phyloP scores from a whole-genome alignment of 2,888 invertebrate genomes.

The Priocnemis perturbator region DNA sequence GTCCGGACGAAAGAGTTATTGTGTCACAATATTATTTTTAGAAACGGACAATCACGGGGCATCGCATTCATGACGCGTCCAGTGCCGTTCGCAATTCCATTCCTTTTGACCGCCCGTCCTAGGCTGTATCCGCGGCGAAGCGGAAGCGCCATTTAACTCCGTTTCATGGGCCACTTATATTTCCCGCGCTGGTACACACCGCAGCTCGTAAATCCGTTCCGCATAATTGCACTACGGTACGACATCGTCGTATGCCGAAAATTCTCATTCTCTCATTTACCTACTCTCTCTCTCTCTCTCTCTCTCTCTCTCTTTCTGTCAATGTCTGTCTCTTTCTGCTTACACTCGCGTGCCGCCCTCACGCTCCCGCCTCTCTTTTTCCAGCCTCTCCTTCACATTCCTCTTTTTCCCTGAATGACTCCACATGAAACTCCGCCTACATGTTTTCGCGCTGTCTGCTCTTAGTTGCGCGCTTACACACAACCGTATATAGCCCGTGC shows the following conservation, averaged over 20 bases:
- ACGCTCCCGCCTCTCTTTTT: neutral
- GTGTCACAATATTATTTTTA: too few species aligned
- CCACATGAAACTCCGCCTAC: too few species aligned
- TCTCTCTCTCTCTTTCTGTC: neutral
- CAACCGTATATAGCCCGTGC: too few species aligned
- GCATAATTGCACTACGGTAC: slow-evolving; percentile 44
- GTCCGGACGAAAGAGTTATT: too few species aligned
- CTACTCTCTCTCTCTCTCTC: neutral
- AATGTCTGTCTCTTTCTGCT: neutral
- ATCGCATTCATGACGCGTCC: too few species aligned
- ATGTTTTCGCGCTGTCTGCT: too few species aligned
- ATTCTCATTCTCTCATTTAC: neutral
- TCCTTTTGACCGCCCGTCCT: slow-evolving; percentile 13
- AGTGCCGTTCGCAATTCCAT: slow-evolving; percentile 1
- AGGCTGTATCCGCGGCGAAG: neutral
- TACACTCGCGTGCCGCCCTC: too few species aligned
- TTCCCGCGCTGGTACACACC: slow-evolving; percentile 32
- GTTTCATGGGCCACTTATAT: slow-evolving; percentile 37
- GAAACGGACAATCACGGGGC: too few species aligned
- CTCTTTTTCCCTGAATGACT: too few species aligned
- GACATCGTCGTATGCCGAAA: slow-evolving; percentile 32
- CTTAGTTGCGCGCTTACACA: too few species aligned
- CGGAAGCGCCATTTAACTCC: slow-evolving; percentile 36
- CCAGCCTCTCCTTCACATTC: neutral
- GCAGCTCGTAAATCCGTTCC: slow-evolving; percentile 39